These are phyloP conservation scores for Alethe castanea DNA, from an alignment of 2,113 vertebrate genomes.

Conservation along the genomic window DNA sequence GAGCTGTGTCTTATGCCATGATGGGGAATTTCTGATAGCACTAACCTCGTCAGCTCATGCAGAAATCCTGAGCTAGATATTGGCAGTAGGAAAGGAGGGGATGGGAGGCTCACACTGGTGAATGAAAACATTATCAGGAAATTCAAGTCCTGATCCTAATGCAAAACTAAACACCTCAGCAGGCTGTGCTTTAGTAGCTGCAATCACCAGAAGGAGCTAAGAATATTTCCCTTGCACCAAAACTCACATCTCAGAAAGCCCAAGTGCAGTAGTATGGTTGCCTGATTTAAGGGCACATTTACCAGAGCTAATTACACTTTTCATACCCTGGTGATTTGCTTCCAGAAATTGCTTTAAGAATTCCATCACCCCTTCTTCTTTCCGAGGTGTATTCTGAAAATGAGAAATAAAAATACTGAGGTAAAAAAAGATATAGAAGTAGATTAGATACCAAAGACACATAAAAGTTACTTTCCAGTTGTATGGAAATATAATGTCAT, in stretches of 20 bases:
- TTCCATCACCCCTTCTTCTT: neutral
- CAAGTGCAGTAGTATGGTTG: neutral
- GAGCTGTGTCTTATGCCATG: neutral
- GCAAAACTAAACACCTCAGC: neutral
- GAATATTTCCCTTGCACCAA: neutral
- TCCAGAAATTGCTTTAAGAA: neutral
- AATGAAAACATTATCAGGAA: neutral
- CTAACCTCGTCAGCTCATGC: neutral
- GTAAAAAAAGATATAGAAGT: neutral
- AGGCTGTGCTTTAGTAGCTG: neutral
- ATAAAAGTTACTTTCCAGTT: neutral
- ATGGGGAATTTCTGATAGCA: neutral
- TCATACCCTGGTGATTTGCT: neutral
- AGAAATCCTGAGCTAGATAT: neutral
- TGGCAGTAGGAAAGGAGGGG: neutral
- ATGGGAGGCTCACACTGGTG: neutral
- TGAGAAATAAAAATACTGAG: neutral
- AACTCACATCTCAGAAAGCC: neutral
- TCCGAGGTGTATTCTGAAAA: neutral
- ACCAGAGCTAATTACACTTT: neutral
- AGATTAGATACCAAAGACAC: neutral
- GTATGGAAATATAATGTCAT: neutral
- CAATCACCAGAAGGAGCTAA: neutral
- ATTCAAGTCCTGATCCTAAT: neutral
- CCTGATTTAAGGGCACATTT: neutral